These are phyloP conservation scores for Ditula angustiorana DNA, from an alignment of 2,888 invertebrate genomes.

Conservation along the genomic window DNA sequence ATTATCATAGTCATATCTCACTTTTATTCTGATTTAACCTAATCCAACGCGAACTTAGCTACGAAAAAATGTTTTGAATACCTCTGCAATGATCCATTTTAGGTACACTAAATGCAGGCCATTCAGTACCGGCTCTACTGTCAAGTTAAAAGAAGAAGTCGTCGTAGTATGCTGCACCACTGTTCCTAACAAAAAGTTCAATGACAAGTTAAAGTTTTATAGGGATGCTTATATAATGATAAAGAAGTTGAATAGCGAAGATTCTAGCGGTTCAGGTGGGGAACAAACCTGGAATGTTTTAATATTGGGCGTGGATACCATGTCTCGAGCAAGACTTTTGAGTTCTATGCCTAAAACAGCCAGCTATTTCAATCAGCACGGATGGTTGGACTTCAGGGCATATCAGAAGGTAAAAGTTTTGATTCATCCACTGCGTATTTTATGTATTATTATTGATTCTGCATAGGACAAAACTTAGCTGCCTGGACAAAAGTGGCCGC, in stretches of 20 bases:
- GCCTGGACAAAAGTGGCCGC: no score
- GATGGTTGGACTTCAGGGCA: constrained; percentile 41
- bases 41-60: not conserved
- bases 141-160: constrained; percentile 54
- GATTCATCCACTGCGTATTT: not conserved
- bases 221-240: constrained; percentile 28
- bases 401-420: constrained; percentile 47
- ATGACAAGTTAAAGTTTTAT: constrained; percentile 55
- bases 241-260: constrained; percentile 6
- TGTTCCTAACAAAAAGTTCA: constrained; percentile 29
- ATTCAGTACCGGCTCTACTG: constrained; percentile 53
- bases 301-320: constrained; percentile 42
- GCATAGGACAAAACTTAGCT: no score
- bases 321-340: constrained; percentile 41
- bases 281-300: constrained; percentile 43
- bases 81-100: constrained; percentile 40
- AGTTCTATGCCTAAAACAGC: constrained; percentile 39
- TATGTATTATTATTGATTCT: no score
- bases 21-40: not conserved
- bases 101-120: constrained; percentile 56
- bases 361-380: constrained; percentile 34
- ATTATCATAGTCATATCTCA: not conserved
- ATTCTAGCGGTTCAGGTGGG: not conserved
- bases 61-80: not conserved
- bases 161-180: constrained; percentile 56